Evolutionary conservation across 2,888 invertebrate species (phyloP).

Genomic region (Campoplex capitator): DNA sequence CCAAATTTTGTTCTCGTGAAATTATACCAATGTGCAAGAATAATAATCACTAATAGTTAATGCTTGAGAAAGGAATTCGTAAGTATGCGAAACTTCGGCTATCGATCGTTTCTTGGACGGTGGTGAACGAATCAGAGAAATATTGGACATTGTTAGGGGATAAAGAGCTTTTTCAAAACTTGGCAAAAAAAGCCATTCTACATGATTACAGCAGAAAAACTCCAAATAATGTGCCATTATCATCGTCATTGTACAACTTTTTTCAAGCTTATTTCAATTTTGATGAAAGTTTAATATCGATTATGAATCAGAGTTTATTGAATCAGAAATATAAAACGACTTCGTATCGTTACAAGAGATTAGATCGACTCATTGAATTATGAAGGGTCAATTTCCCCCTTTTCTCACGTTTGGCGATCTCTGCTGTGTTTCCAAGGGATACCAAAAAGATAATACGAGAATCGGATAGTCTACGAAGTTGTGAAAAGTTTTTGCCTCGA

Average conservation of each 20-base stretch:
- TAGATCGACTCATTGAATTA: background rate
- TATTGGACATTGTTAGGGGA: conserved; percentile 24
- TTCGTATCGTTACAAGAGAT: background rate
- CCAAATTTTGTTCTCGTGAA: background rate
- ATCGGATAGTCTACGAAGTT: conserved; percentile 81
- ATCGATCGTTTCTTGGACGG: conserved; percentile 56
- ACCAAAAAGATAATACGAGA: conserved; percentile 69
- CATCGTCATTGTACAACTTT: conserved; percentile 82
- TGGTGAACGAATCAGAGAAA: conserved; percentile 44
- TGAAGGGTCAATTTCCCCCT: background rate
- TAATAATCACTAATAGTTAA: background rate
- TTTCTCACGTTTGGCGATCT: background rate
- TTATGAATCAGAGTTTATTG: background rate
- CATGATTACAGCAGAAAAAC: conserved; percentile 68
- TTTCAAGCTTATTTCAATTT: conserved; percentile 80
- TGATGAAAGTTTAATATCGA: conserved; percentile 18
- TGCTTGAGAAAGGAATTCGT: conserved; percentile 45
- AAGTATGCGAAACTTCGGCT: conserved; percentile 51
- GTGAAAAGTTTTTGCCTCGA: conserved; percentile 82
- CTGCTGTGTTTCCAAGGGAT: background rate
- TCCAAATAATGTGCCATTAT: conserved; percentile 76
- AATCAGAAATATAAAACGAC: background rate
- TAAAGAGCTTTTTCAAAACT: conserved; percentile 75
- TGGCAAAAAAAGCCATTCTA: conserved; percentile 75
- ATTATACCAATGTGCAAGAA: background rate